Conservation (phyloP, 2,113 vertebrate species). For the Potamarius usumacintae region DNA sequence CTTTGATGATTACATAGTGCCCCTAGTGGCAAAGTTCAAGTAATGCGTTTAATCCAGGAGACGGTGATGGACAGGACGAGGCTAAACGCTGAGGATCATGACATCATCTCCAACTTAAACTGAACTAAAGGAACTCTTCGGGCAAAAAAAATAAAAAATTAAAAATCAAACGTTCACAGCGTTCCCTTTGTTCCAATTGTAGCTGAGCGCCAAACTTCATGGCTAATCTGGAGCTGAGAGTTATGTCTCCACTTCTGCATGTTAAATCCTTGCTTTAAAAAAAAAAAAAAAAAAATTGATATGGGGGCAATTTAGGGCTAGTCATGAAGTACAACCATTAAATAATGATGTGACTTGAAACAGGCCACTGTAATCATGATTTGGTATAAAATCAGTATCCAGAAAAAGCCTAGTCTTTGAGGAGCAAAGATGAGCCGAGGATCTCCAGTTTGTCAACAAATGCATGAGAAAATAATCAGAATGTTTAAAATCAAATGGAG, state of each 20-base stretch:
- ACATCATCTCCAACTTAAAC: neutral
- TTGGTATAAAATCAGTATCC: too few relatives aligned
- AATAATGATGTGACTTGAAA: too few relatives aligned
- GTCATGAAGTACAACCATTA: too few relatives aligned
- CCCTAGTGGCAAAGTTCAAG: constrained; percentile 22
- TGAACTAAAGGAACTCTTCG: neutral
- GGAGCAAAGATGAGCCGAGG: too few relatives aligned
- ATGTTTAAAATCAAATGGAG: too few relatives aligned
- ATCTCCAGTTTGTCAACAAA: too few relatives aligned
- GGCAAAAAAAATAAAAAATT: neutral
- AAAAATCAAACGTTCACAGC: neutral
- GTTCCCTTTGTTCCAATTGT: neutral
- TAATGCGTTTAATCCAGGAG: neutral
- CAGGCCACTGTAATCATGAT: too few relatives aligned
- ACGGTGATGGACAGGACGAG: neutral
- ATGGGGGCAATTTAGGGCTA: too few relatives aligned
- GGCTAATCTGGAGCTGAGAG: neutral
- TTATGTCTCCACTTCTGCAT: neutral
- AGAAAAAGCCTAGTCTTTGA: too few relatives aligned
- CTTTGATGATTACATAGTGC: constrained; percentile 15
- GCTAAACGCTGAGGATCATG: neutral
- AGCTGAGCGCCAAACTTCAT: too few relatives aligned
- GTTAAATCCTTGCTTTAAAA: neutral
- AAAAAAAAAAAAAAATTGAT: too few relatives aligned
- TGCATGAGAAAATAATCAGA: too few relatives aligned